Evolutionary conservation across 1,140 invertebrate genomes (phyloP).

Genomic region (Procambarus virginalis): DNA sequence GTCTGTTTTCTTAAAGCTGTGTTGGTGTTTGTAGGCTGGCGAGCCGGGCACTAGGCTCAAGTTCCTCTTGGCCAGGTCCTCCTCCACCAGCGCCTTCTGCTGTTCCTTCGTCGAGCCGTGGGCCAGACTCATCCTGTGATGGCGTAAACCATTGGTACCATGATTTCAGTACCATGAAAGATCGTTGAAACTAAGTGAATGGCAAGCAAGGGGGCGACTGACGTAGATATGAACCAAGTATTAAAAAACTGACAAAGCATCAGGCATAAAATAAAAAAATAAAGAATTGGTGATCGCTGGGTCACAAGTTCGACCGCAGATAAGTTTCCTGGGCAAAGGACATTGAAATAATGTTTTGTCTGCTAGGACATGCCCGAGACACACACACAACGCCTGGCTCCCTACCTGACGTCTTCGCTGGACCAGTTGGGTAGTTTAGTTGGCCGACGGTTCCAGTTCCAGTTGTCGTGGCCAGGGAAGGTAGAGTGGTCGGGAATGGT

Average conservation of each 20-base stretch:
- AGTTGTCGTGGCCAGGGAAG: slow-evolving; percentile 21
- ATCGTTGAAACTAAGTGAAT: no score
- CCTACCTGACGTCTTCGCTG: slow-evolving; percentile 9
- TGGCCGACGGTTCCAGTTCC: slow-evolving; percentile 36
- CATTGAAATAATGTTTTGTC: no score
- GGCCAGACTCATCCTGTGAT: not conserved
- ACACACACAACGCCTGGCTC: no score
- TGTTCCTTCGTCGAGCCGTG: slow-evolving; percentile 19
- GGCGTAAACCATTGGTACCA: not conserved
- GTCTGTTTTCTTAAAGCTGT: slow-evolving; percentile 45
- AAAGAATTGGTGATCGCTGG: no score
- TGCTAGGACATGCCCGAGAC: no score
- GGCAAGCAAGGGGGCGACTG: no score
- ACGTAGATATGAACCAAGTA: no score
- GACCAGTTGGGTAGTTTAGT: slow-evolving; percentile 14
- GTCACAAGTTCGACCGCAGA: no score
- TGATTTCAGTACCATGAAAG: no score
- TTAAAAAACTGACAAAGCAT: no score
- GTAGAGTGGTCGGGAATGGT: slow-evolving; percentile 17
- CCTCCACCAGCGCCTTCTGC: slow-evolving; percentile 7
- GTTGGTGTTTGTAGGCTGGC: slow-evolving; percentile 47
- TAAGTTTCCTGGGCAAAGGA: no score
- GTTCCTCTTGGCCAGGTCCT: slow-evolving; percentile 18
- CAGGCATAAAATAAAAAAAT: no score
- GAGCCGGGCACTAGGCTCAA: slow-evolving; percentile 5